Percentiles rank a stretch among this genome's conserved stretches.
These are phyloP conservation scores for Cotesia congregata DNA, from an alignment of 2,888 invertebrate species.

Conservation along the genomic window DNA sequence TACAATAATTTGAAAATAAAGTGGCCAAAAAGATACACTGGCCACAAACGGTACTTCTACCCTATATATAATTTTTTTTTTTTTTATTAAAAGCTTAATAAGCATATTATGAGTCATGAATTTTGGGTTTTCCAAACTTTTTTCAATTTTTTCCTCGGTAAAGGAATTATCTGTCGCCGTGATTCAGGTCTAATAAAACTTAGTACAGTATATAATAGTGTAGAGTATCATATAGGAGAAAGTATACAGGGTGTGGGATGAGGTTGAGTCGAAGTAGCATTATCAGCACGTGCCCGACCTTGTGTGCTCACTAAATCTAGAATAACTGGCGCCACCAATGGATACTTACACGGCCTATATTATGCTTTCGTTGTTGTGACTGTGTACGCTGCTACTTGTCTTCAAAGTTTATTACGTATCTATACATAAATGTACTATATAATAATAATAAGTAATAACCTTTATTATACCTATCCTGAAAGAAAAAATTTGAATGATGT, in stretches of 20 bases:
- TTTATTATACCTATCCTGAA: neutral
- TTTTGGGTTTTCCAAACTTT: too few species aligned
- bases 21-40: too few species aligned
- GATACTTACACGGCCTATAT: slow-evolving; percentile 43
- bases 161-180: neutral
- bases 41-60: too few species aligned
- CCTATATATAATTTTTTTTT: too few species aligned
- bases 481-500: slow-evolving; percentile 56
- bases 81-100: too few species aligned
- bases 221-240: neutral
- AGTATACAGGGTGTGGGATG: slow-evolving; percentile 23
- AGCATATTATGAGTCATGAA: too few species aligned
- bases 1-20: too few species aligned
- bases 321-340: slow-evolving; percentile 56
- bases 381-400: neutral
- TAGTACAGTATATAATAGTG: neutral
- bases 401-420: slow-evolving; percentile 13
- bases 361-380: slow-evolving; percentile 31
- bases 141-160: neutral
- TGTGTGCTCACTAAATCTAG: slow-evolving; percentile 67
- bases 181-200: neutral
- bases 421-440: neutral
- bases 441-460: too few species aligned
- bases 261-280: slow-evolving; percentile 58
- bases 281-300: slow-evolving; percentile 68